These are phyloP conservation scores for Neolamprologus caudopunctatus DNA, from an alignment of 2,113 vertebrate genomes.

Conservation along the genomic window DNA sequence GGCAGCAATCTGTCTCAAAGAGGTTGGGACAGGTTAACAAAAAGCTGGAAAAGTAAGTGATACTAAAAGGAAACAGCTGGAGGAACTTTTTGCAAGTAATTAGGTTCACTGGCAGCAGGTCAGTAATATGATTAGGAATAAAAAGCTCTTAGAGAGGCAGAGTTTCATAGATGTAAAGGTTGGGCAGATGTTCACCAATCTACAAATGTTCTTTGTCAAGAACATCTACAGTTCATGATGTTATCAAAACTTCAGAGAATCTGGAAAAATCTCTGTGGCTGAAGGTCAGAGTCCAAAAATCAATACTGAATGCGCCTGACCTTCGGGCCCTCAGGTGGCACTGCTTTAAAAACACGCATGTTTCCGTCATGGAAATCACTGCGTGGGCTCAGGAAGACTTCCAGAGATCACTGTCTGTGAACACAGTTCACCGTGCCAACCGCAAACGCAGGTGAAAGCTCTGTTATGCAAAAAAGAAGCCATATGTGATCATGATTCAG, in stretches of 20 bases:
- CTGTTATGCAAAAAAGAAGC: not conserved
- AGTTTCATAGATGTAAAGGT: not conserved
- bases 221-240: not conserved
- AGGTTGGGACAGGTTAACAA: not conserved
- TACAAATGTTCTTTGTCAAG: not conserved
- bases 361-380: not conserved
- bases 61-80: not conserved
- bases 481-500: not conserved
- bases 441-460: not conserved
- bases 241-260: not conserved
- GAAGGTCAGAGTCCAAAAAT: not conserved
- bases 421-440: not conserved
- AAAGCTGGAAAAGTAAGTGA: not conserved
- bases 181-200: not conserved
- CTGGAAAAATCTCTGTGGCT: not conserved
- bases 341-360: not conserved
- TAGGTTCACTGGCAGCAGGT: not conserved
- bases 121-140: not conserved
- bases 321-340: not conserved
- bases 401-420: not conserved
- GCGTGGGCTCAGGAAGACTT: not conserved
- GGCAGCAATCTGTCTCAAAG: not conserved
- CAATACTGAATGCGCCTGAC: not conserved
- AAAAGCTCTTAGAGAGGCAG: not conserved
- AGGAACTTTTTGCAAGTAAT: not conserved